Evolutionary conservation across 2,888 invertebrate genomes (phyloP).

Genomic region (Drosophila meridionalis): DNA sequence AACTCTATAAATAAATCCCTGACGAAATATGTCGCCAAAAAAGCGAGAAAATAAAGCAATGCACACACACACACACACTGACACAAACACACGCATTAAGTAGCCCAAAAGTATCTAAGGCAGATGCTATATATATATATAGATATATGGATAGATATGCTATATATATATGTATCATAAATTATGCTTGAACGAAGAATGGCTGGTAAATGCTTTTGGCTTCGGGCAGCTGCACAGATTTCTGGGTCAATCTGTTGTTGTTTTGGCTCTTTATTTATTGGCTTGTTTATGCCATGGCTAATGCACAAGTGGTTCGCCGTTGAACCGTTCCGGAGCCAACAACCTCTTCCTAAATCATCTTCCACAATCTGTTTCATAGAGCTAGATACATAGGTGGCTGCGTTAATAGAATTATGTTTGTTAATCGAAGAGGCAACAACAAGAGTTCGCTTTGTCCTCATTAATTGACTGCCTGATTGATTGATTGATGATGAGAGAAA

Average conservation of each 20-base stretch:
- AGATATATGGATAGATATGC: constrained; percentile 27
- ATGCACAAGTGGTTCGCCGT: constrained; percentile 18
- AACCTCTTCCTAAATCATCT: constrained; percentile 4
- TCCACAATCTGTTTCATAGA: background rate
- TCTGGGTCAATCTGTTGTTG: constrained; percentile 53
- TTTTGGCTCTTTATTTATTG: constrained; percentile 31
- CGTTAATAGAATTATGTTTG: constrained; percentile 8
- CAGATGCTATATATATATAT: constrained; percentile 3
- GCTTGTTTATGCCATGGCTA: constrained; percentile 6
- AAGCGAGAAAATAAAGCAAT: constrained; percentile 24
- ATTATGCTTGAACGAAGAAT: constrained; percentile 23
- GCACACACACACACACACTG: background rate
- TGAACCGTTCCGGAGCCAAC: constrained; percentile 4
- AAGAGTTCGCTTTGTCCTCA: background rate
- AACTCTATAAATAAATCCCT: constrained; percentile 54
- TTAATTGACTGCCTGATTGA: background rate
- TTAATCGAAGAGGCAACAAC: background rate
- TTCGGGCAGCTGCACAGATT: constrained; percentile 54
- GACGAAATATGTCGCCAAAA: constrained; percentile 68
- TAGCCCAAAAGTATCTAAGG: constrained; percentile 36
- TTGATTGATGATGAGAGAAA: background rate
- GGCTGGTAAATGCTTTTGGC: constrained; percentile 35
- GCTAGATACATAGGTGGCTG: background rate
- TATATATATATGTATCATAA: constrained; percentile 42
- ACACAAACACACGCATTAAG: background rate